Evolutionary conservation across 2,797 vertebrate genomes (phyloP).

Genomic region (Rousettus madagascariensis): DNA sequence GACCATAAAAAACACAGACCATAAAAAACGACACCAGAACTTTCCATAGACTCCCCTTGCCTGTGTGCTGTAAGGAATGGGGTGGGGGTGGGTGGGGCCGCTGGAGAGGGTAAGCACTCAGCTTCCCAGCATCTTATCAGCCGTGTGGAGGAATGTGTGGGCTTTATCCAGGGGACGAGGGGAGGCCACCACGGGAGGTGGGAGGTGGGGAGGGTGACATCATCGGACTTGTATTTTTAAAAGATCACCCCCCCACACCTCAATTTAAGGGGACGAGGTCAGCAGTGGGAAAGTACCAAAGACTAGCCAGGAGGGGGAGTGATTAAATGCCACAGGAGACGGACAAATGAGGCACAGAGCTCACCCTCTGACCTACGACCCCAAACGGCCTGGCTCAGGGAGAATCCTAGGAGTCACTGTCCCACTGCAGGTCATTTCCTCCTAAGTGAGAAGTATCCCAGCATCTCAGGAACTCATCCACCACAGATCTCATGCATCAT

Average conservation of each 20-base stretch:
- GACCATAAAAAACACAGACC: not conserved
- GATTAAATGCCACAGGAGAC: not conserved
- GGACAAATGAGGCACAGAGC: not conserved
- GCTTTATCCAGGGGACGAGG: not conserved
- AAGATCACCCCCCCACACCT: slow-evolving; percentile 37
- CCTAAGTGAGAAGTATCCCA: not conserved
- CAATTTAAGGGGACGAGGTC: not conserved
- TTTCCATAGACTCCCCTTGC: not conserved
- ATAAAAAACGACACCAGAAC: not conserved
- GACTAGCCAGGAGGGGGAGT: not conserved
- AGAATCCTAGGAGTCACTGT: not conserved
- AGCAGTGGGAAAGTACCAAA: not conserved
- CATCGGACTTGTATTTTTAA: slow-evolving; percentile 63
- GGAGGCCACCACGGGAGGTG: not conserved
- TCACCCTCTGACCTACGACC: not conserved
- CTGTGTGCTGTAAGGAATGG: not conserved
- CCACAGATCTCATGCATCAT: fast-evolving
- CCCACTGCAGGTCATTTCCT: not conserved
- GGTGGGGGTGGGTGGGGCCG: not conserved
- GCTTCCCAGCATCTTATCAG: slow-evolving; percentile 16
- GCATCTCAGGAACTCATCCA: not conserved
- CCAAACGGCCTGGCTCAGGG: not conserved
- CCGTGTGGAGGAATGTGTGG: slow-evolving; percentile 30
- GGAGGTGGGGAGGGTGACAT: not conserved
- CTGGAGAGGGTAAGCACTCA: not conserved